Conservation (phyloP, 37 sponge, comb jelly and placozoan species). For the Hexactinellida sp. region DNA sequence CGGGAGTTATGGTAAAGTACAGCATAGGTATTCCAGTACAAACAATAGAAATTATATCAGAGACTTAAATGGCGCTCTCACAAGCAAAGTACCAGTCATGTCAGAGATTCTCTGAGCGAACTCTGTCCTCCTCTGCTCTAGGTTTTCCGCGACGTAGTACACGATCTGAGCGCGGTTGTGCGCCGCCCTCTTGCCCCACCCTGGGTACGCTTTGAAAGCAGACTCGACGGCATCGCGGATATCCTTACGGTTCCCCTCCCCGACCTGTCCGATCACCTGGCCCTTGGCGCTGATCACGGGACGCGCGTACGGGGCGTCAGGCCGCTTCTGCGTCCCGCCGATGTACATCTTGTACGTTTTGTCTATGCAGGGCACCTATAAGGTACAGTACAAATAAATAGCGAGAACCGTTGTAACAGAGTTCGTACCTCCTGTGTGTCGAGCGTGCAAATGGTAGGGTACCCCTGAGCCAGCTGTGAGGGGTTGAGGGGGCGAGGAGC, state of each 20-base stretch:
- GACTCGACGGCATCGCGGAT: constrained; percentile 94
- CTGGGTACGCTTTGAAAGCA: constrained; percentile 85
- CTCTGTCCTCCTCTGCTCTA: constrained; percentile 69
- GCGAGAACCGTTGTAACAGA: neutral
- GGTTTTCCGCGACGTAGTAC: constrained; percentile 95
- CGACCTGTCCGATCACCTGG: constrained; percentile 64
- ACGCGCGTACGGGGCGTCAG: constrained; percentile 75
- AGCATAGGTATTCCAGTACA: neutral
- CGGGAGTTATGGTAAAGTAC: too few species aligned
- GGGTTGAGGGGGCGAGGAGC: constrained; percentile 83
- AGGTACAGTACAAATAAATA: neutral
- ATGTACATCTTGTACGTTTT: constrained; percentile 89
- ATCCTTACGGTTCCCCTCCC: constrained; percentile 93
- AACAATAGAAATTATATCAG: neutral
- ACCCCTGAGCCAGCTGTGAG: constrained; percentile 40
- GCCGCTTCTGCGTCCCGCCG: constrained; percentile 82
- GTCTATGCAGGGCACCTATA: constrained; percentile 40
- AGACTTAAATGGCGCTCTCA: neutral
- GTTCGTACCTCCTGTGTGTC: constrained; percentile 43
- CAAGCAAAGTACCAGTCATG: constrained; percentile 46
- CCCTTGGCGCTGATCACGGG: constrained; percentile 50
- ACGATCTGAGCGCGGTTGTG: constrained; percentile 97
- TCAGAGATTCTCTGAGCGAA: constrained; percentile 50
- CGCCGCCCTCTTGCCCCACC: constrained; percentile 95
- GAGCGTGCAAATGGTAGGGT: constrained; percentile 32